Conservation (phyloP, 2,113 vertebrate genomes). For the Motacilla tschutschensis region DNA sequence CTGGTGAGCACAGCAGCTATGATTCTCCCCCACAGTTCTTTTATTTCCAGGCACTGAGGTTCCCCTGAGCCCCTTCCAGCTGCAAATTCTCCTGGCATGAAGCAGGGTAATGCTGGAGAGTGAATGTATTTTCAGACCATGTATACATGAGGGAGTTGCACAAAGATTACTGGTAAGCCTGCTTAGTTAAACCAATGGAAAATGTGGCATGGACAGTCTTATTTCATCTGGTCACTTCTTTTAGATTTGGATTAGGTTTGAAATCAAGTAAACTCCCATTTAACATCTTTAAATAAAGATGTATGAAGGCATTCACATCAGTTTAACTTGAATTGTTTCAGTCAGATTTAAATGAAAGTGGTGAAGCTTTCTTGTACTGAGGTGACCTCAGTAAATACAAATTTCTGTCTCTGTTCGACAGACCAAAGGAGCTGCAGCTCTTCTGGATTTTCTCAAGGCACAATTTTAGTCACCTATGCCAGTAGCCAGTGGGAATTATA, state of each 20-base stretch:
- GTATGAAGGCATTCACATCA: constrained; percentile 6
- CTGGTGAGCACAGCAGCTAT: neutral
- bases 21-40: neutral
- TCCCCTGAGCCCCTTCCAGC: constrained; percentile 26
- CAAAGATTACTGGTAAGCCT: constrained; percentile 22
- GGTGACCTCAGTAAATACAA: constrained; percentile 19
- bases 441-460: neutral
- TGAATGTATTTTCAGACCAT: constrained; percentile 32
- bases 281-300: constrained; percentile 49
- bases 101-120: neutral
- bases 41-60: constrained; percentile 1
- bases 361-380: constrained; percentile 10
- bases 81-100: constrained; percentile 23
- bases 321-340: constrained; percentile 45
- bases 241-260: constrained; percentile 34
- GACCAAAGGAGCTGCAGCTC: neutral
- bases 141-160: constrained; percentile 20
- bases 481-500: neutral
- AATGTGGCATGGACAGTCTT: constrained; percentile 1
- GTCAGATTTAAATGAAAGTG: neutral
- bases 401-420: neutral
- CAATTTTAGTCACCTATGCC: neutral
- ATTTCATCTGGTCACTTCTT: constrained; percentile 10
- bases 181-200: constrained; percentile 22
- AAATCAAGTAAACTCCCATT: constrained; percentile 29